Evolutionary conservation across 30 jellyfish, hydroid and myxozoan species (phyloP).

Genomic region (Hydra vulgaris): DNA sequence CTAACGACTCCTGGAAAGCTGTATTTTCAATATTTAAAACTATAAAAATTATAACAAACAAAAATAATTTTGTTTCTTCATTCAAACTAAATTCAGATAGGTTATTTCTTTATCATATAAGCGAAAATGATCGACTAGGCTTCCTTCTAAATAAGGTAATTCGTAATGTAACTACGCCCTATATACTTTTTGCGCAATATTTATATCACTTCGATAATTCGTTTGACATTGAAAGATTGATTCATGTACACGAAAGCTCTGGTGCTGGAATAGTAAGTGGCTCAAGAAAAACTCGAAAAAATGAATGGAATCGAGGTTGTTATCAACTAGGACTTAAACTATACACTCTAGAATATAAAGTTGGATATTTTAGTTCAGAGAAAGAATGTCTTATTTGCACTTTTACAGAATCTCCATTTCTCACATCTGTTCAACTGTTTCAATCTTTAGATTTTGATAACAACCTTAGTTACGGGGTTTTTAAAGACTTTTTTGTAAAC

Average conservation of each 20-base stretch:
- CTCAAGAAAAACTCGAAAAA: slow-evolving; percentile 28
- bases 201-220: slow-evolving; percentile 10
- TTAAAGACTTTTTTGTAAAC: slow-evolving; percentile 75
- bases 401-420: slow-evolving; percentile 42
- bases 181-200: slow-evolving; percentile 44
- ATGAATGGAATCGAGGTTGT: slow-evolving; percentile 81
- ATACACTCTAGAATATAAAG: slow-evolving; percentile 31
- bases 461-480: slow-evolving; percentile 31
- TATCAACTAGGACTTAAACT: slow-evolving; percentile 36
- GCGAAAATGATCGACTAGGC: background rate
- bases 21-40: background rate
- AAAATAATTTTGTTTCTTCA: background rate
- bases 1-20: background rate
- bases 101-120: background rate
- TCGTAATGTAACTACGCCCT: slow-evolving; percentile 36
- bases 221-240: slow-evolving; percentile 46
- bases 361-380: slow-evolving; percentile 50
- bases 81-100: no score
- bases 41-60: slow-evolving; percentile 2
- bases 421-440: slow-evolving; percentile 28
- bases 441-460: slow-evolving; percentile 12
- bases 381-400: slow-evolving; percentile 61
- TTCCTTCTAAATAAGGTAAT: slow-evolving; percentile 23
- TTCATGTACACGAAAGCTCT: slow-evolving; percentile 34
- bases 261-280: slow-evolving; percentile 62